Evolutionary conservation across 1,140 invertebrate genomes (phyloP).

Genomic region (Drosophila ercepeae): DNA sequence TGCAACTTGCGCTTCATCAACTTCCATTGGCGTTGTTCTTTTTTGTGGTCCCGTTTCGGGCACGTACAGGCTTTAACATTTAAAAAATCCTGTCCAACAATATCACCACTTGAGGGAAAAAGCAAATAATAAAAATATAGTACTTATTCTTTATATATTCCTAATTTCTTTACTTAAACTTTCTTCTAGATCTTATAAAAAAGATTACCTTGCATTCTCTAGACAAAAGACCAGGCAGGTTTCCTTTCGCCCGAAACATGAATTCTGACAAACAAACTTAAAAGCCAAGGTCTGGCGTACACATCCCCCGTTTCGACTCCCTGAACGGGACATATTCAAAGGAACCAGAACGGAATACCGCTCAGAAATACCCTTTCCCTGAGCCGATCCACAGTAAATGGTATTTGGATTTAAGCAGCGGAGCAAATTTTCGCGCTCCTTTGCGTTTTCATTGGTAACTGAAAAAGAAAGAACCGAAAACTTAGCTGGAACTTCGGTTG

Average conservation of each 20-base stretch:
- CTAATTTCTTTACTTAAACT: too few relatives aligned
- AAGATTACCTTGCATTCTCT: constrained; percentile 61
- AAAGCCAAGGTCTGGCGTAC: constrained; percentile 72
- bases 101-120: constrained; percentile 59
- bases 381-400: constrained; percentile 53
- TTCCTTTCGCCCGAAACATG: constrained; percentile 75
- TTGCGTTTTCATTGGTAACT: constrained; percentile 39
- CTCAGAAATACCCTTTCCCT: constrained; percentile 76
- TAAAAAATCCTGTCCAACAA: constrained; percentile 68
- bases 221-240: constrained; percentile 70
- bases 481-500: neutral
- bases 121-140: neutral
- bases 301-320: constrained; percentile 23
- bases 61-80: constrained; percentile 76
- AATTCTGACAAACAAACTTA: constrained; percentile 76
- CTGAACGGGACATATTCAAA: constrained; percentile 52
- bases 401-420: constrained; percentile 74
- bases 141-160: too few relatives aligned
- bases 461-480: neutral
- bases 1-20: constrained; percentile 44
- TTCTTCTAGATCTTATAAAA: too few relatives aligned
- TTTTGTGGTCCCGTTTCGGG: constrained; percentile 71
- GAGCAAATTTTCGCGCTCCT: constrained; percentile 54
- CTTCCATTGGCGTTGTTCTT: constrained; percentile 48
- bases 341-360: constrained; percentile 75